Conservation (phyloP, 2,113 vertebrate genomes). For the Syngnathus scovelli region DNA sequence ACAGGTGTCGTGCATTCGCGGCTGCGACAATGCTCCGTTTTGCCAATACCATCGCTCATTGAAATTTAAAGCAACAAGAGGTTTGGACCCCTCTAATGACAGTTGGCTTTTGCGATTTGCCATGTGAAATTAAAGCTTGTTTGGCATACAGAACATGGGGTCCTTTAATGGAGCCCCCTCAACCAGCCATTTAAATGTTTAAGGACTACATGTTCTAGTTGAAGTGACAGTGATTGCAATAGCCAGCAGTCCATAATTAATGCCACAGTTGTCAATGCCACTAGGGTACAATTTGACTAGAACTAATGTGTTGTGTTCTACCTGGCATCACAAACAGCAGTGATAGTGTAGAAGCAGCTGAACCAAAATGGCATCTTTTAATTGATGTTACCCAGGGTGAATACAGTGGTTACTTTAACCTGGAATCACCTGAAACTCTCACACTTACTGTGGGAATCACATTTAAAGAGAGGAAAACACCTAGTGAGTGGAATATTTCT, state of each 20-base stretch:
- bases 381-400: conserved; percentile 38
- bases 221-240: background rate
- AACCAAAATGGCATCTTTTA: background rate
- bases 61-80: conserved; percentile 9
- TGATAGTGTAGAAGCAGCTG: background rate
- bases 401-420: conserved; percentile 57
- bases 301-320: background rate
- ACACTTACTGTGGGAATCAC: conserved; percentile 42
- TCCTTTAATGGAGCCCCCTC: background rate
- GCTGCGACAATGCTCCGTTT: conserved; percentile 34
- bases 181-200: background rate
- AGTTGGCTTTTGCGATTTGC: conserved; percentile 10
- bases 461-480: conserved; percentile 32
- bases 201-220: background rate
- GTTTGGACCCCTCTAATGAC: conserved; percentile 5
- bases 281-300: background rate
- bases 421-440: conserved; percentile 52
- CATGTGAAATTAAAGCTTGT: background rate
- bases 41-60: conserved; percentile 57
- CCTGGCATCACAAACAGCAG: background rate
- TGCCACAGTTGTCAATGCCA: background rate
- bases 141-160: background rate
- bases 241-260: background rate
- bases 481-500: background rate
- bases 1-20: background rate